Evolutionary conservation across 1,140 invertebrate species (phyloP).

Genomic region (Anoplophora glabripennis): DNA sequence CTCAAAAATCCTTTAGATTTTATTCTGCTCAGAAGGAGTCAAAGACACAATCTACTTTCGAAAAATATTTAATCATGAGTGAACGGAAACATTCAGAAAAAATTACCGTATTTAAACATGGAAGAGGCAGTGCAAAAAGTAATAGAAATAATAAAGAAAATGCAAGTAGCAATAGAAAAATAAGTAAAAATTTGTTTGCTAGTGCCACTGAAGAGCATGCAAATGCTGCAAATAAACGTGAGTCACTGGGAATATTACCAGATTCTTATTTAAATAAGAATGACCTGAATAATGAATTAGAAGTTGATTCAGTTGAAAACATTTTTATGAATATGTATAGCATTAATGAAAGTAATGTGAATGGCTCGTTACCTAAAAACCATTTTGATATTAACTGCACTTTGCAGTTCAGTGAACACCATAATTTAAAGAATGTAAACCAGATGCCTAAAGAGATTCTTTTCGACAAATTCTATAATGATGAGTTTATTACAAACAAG

Average conservation of each 20-base stretch:
- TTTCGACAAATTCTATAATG: constrained; percentile 1
- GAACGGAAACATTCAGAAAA: background rate
- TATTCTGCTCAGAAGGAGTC: background rate
- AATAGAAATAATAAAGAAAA: constrained; percentile 8
- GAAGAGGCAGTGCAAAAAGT: background rate
- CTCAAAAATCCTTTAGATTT: background rate
- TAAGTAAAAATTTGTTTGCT: constrained; percentile 2
- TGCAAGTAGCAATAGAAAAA: background rate
- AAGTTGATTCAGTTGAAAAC: no score
- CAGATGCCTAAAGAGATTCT: background rate
- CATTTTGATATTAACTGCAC: no score
- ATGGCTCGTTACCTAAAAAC: no score
- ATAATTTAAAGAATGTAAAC: background rate
- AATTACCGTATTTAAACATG: background rate
- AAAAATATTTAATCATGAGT: constrained; percentile 5
- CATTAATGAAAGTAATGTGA: no score
- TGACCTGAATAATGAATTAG: background rate
- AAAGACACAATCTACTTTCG: background rate
- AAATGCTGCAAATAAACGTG: constrained; percentile 5
- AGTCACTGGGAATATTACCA: constrained; percentile 15
- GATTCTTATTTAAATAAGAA: constrained; percentile 4
- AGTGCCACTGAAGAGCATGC: constrained; percentile 2
- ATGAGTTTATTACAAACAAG: background rate
- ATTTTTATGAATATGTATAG: no score
- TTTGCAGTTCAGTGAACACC: no score